Percentiles rank a stretch among this genome's conserved stretches.
phyloP scores from a whole-genome alignment of 2,113 vertebrate species.

The Takifugu flavidus region DNA sequence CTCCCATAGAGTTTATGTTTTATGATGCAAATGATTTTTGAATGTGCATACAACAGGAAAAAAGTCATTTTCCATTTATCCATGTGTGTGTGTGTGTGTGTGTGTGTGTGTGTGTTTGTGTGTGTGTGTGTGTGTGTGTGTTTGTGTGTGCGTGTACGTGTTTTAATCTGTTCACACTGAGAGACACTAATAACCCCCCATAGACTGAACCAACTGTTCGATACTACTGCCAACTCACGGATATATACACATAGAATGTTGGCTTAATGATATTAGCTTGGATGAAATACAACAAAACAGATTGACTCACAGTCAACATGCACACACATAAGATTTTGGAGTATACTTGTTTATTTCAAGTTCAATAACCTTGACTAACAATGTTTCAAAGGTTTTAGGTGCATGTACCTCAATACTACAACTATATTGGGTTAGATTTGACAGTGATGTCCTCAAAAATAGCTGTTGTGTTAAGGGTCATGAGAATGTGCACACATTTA shows the following conservation, averaged over 20 bases:
- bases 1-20: no score
- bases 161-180: slow-evolving; percentile 66
- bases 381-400: no score
- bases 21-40: no score
- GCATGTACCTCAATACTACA: no score
- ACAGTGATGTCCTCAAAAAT: no score
- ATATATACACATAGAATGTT: slow-evolving; percentile 35
- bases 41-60: no score
- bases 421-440: no score
- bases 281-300: slow-evolving; percentile 73
- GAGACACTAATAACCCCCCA: slow-evolving; percentile 70
- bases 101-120: slow-evolving; percentile 29
- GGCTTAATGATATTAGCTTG: slow-evolving; percentile 77
- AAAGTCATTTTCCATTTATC: not conserved
- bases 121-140: slow-evolving; percentile 40
- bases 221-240: slow-evolving; percentile 52
- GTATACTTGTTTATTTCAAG: no score
- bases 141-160: slow-evolving; percentile 2
- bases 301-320: slow-evolving; percentile 41
- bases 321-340: not conserved
- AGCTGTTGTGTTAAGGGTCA: no score
- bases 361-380: no score
- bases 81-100: slow-evolving; percentile 38
- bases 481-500: no score
- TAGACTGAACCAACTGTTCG: slow-evolving; percentile 64